Conservation (phyloP, 2,888 invertebrate genomes). For the Apantesis nais region DNA sequence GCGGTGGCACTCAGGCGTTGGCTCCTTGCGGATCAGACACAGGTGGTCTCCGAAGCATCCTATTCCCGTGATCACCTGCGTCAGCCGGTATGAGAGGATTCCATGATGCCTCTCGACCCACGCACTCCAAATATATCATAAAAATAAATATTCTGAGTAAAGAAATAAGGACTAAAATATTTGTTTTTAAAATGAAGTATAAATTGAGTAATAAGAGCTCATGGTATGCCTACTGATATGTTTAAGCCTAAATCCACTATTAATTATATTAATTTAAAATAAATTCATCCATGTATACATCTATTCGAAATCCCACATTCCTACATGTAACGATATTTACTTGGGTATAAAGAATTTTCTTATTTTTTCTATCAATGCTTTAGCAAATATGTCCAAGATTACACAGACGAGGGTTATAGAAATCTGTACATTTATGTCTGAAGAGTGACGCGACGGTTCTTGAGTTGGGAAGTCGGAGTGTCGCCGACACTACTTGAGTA, state of each 20-base stretch:
- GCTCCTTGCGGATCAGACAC: too few relatives aligned
- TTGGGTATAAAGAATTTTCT: not conserved
- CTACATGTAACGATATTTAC: not conserved
- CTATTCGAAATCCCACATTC: not conserved
- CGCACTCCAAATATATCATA: too few relatives aligned
- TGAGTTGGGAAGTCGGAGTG: conserved; percentile 60
- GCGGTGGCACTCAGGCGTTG: too few relatives aligned
- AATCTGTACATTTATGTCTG: conserved; percentile 34
- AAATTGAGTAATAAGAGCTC: too few relatives aligned
- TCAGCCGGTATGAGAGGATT: too few relatives aligned
- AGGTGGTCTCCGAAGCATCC: too few relatives aligned
- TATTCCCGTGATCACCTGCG: too few relatives aligned
- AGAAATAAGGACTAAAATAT: too few relatives aligned
- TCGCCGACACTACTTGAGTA: conserved; percentile 56
- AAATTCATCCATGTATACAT: not conserved
- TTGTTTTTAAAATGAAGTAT: too few relatives aligned
- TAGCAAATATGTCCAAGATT: conserved; percentile 20
- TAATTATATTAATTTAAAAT: not conserved
- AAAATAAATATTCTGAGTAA: too few relatives aligned
- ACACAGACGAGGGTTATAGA: conserved; percentile 29
- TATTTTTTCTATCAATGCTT: not conserved
- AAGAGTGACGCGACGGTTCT: conserved; percentile 52
- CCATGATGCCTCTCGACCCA: too few relatives aligned
- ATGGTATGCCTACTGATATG: too few relatives aligned
- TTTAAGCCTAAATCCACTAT: not conserved